These are phyloP conservation scores for Zingel zingel DNA, from an alignment of 2,113 vertebrate species.

Conservation along the genomic window DNA sequence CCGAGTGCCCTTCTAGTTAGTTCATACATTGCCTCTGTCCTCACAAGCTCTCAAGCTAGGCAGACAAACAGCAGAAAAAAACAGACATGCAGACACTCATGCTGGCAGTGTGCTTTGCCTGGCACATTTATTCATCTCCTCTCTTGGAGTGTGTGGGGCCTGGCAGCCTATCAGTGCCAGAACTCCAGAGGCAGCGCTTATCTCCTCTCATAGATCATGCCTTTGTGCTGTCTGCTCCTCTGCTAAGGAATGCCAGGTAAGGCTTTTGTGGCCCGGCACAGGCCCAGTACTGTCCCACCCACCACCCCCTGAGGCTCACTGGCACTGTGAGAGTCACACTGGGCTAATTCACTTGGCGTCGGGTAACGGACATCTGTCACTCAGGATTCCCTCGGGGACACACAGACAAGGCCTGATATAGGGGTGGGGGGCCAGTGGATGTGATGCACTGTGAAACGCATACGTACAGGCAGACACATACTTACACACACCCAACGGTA, in stretches of 20 bases:
- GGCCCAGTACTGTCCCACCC: slow-evolving; percentile 34
- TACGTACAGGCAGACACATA: slow-evolving; percentile 54
- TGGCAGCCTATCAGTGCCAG: slow-evolving; percentile 68
- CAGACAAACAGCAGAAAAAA: slow-evolving; percentile 49
- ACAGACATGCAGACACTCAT: slow-evolving; percentile 56
- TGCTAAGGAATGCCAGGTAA: slow-evolving; percentile 84
- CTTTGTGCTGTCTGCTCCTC: slow-evolving; percentile 64
- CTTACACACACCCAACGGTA: slow-evolving; percentile 66
- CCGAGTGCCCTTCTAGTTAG: background rate
- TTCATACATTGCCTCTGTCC: slow-evolving; percentile 30
- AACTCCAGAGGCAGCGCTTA: slow-evolving; percentile 73
- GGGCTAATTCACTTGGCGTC: slow-evolving; percentile 83
- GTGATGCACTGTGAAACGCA: slow-evolving; percentile 71
- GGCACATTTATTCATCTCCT: slow-evolving; percentile 67
- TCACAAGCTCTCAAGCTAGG: slow-evolving; percentile 23
- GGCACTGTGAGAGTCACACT: slow-evolving; percentile 71
- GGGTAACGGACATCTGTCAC: slow-evolving; percentile 86
- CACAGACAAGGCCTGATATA: slow-evolving; percentile 70
- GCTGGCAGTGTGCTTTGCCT: slow-evolving; percentile 60
- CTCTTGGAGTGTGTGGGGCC: slow-evolving; percentile 60
- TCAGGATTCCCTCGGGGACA: slow-evolving; percentile 78
- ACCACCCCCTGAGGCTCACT: slow-evolving; percentile 52
- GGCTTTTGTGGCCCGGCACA: slow-evolving; percentile 49
- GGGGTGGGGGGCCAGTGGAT: slow-evolving; percentile 44
- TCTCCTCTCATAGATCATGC: slow-evolving; percentile 74